Evolutionary conservation across 1,140 invertebrate genomes (phyloP).

Genomic region (Drosophila asahinai): DNA sequence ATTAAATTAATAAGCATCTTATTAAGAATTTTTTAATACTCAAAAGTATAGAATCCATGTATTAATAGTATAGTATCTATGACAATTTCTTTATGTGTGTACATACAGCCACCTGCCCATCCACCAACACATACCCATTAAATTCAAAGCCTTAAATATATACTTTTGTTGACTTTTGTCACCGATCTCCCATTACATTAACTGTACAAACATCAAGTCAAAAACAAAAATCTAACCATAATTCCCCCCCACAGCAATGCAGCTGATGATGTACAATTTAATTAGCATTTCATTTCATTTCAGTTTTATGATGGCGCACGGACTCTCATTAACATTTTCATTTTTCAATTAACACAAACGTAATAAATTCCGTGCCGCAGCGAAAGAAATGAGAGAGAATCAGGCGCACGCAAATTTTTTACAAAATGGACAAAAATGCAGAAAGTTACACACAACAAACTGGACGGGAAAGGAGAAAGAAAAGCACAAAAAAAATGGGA

Average conservation of each 20-base stretch:
- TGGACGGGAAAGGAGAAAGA: not conserved
- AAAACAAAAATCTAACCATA: constrained; percentile 54
- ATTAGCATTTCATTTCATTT: constrained; percentile 80
- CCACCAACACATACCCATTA: no score
- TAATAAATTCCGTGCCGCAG: constrained; percentile 75
- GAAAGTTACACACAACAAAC: constrained; percentile 54
- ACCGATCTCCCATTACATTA: constrained; percentile 28
- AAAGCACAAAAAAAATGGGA: constrained; percentile 21
- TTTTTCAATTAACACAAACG: constrained; percentile 84
- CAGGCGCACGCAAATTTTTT: constrained; percentile 63
- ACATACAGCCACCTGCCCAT: no score
- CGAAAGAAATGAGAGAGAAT: constrained; percentile 53
- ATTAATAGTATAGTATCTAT: no score
- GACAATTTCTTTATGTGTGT: no score
- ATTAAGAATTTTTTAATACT: no score
- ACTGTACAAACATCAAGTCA: constrained; percentile 13
- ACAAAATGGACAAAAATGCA: constrained; percentile 67
- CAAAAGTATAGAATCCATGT: no score
- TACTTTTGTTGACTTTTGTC: constrained; percentile 16
- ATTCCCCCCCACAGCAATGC: constrained; percentile 31
- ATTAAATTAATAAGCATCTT: no score
- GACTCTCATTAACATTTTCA: constrained; percentile 83
- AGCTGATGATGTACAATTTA: constrained; percentile 69
- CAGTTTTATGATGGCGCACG: constrained; percentile 73
- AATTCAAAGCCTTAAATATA: not conserved